Conservation (phyloP, 1,140 invertebrate species). For the Elymnias hypermnestra region DNA sequence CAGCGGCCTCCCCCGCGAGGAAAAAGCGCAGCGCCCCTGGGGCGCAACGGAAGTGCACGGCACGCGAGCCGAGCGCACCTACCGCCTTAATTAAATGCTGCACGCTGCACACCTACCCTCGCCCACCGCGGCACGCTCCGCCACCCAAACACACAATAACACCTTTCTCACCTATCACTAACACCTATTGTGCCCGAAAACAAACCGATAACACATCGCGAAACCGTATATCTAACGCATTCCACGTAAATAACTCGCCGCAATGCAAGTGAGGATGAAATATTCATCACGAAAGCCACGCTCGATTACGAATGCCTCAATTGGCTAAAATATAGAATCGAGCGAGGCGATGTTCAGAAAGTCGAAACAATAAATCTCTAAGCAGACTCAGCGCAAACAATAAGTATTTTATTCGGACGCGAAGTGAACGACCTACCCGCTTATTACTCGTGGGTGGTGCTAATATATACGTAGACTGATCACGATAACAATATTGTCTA, state of each 20-base stretch:
- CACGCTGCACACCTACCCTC: slow-evolving; percentile 54
- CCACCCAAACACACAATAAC: slow-evolving; percentile 19
- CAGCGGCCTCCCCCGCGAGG: slow-evolving; percentile 45
- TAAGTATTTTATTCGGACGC: slow-evolving; percentile 28
- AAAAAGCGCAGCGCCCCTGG: slow-evolving; percentile 63
- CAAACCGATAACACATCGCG: not conserved
- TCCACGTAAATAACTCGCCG: slow-evolving; percentile 7
- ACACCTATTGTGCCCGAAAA: slow-evolving; percentile 11
- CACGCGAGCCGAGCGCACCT: slow-evolving; percentile 65
- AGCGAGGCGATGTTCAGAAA: slow-evolving; percentile 10
- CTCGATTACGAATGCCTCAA: slow-evolving; percentile 7
- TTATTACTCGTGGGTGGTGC: slow-evolving; percentile 26
- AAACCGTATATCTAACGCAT: slow-evolving; percentile 5
- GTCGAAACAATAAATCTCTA: slow-evolving; percentile 24
- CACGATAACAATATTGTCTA: not conserved
- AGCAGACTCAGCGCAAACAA: slow-evolving; percentile 25
- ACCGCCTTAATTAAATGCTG: slow-evolving; percentile 68
- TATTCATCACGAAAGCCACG: slow-evolving; percentile 9
- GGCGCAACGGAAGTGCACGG: slow-evolving; percentile 65
- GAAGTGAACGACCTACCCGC: slow-evolving; percentile 29
- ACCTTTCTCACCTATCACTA: slow-evolving; percentile 26
- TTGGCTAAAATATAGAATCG: slow-evolving; percentile 1
- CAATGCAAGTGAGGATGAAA: slow-evolving; percentile 7
- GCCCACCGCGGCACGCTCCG: slow-evolving; percentile 20
- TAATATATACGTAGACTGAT: slow-evolving; percentile 19